Base-by-base conservation (phyloP, 2,888 invertebrate genomes). In the Lobophora halterata region DNA sequence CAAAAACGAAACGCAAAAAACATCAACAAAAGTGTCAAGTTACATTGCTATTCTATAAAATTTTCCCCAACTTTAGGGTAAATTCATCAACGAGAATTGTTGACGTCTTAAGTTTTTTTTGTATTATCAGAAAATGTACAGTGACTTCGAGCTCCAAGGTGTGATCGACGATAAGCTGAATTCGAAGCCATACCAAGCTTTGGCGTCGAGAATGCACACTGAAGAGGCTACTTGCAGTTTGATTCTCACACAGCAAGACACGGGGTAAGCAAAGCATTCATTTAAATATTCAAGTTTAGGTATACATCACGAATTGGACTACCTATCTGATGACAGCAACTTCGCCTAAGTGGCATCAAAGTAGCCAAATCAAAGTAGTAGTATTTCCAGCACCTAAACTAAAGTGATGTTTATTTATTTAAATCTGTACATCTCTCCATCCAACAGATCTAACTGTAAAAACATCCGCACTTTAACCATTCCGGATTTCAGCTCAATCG, bases 131-230 rank as follows among this genome's bases (percentile, higher is more conserved):
- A 99, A 99, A 94, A 93, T 98, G 79, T 98, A 98, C 89, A 96
- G 97, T 27, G 99, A 99, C 87, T 99, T 99, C 86, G 99, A 99
- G 88, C 91, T 99, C 44, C 99, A 99, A 89, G 99, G 99, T 53
- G 98, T 99, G 24, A 96, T 97, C 80, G 98, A 99, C 70, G 98
- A 98, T 75, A 96, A 97, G 79, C 89, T 99, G 40, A 97, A 98
- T 88, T 97, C 96, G 47, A 98, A 98, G 89, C 92, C 93, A 57
- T 99, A 99, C 89, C 96, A 97, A 87, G 93, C 92, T 45, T 95
- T 99, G 59, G 93, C 95, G 39, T 93, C 95, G 58, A 91, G 99
- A 61, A 95, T 99, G 94, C 97, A 97, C 83, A 96, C 99, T 10
- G 97, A 97, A 75, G 98, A 98, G 86, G 97, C 97, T 33, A 96